A percentile compares a stretch with the other conserved stretches of the same genome.
These are phyloP conservation scores for Oreohelix idahoensis DNA, from an alignment of 1,140 invertebrate genomes.

Conservation along the genomic window DNA sequence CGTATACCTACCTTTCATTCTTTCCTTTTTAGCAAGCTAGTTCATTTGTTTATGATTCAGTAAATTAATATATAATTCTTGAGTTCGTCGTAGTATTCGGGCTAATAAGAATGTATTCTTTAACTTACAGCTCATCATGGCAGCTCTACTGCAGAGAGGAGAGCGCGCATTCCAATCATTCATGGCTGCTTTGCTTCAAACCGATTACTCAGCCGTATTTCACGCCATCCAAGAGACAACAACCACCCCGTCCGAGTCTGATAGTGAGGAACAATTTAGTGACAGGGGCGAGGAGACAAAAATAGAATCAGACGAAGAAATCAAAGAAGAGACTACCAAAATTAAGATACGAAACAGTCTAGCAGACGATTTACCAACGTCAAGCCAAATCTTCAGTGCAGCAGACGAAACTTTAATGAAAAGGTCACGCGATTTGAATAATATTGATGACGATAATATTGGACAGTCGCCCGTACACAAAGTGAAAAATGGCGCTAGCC, in stretches of 20 bases:
- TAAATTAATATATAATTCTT: no score
- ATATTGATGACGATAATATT: not conserved
- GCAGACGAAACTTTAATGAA: not conserved
- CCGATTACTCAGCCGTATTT: conserved; percentile 37
- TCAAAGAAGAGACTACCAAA: conserved; percentile 11
- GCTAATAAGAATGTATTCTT: not conserved
- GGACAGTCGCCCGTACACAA: not conserved
- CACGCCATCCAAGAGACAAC: conserved; percentile 41
- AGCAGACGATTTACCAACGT: not conserved
- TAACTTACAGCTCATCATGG: conserved; percentile 35
- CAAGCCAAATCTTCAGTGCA: not conserved
- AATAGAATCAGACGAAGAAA: conserved; percentile 26
- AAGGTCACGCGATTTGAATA: not conserved
- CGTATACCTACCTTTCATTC: no score
- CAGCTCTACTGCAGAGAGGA: conserved; percentile 41
- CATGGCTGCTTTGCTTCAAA: conserved; percentile 41
- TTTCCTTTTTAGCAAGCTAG: no score
- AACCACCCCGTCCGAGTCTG: not conserved
- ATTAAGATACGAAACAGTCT: not conserved
- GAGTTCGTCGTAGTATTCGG: no score
- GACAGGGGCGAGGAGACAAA: not conserved
- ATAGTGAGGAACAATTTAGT: not conserved
- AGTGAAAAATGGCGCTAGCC: not conserved
- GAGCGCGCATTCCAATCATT: conserved; percentile 37
- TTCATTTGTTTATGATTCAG: no score